phyloP scores from a whole-genome alignment of 2,888 invertebrate species.

The Muscina levida region DNA sequence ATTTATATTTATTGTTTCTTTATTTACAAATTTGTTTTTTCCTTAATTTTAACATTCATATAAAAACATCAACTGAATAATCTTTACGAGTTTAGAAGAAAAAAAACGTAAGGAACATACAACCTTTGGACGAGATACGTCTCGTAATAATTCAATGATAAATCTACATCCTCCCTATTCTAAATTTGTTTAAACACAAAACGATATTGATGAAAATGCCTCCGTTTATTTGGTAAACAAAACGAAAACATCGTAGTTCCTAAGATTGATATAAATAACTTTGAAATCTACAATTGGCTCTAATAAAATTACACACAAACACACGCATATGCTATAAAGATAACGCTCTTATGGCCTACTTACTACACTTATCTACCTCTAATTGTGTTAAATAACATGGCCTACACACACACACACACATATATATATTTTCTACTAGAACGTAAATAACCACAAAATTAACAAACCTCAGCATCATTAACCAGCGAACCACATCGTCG shows the following conservation, averaged over 20 bases:
- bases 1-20: conserved; percentile 23
- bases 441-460: conserved; percentile 16
- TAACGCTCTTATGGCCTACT: too few species aligned
- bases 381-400: not conserved
- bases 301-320: not conserved
- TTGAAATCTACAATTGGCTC: conserved; percentile 25
- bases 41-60: conserved; percentile 60
- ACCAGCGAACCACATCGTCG: too few species aligned
- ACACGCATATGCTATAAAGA: not conserved
- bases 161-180: conserved; percentile 48
- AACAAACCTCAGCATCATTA: too few species aligned
- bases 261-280: conserved; percentile 7
- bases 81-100: conserved; percentile 27
- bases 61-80: conserved; percentile 62
- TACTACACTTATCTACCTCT: too few species aligned
- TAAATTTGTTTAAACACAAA: conserved; percentile 54
- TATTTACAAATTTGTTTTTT: conserved; percentile 22
- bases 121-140: conserved; percentile 20
- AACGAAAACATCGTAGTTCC: not conserved
- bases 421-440: too few species aligned
- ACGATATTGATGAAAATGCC: conserved; percentile 37
- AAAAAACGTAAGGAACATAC: conserved; percentile 26
- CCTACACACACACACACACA: too few species aligned
- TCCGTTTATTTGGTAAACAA: conserved; percentile 20
- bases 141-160: not conserved